Percentiles rank a stretch among this genome's conserved stretches.
These are phyloP conservation scores for Himalopsyche phryganea DNA, from an alignment of 1,140 invertebrate genomes.

Conservation along the genomic window DNA sequence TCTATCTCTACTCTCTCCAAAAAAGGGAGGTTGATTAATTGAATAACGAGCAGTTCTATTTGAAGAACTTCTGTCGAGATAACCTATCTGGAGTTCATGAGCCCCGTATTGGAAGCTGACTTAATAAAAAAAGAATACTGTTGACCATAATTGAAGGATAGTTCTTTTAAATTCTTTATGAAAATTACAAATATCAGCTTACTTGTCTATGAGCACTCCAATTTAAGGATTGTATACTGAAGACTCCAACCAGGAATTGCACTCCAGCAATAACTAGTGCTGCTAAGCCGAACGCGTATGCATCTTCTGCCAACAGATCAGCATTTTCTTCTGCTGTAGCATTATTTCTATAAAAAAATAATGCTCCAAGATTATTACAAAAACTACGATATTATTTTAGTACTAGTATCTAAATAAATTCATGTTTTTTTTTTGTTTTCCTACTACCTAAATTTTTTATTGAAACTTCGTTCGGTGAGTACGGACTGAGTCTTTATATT, in stretches of 20 bases:
- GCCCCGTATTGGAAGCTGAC: no score
- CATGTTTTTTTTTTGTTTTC: not conserved
- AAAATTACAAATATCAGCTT: no score
- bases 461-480: not conserved
- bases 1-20: no score
- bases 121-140: no score
- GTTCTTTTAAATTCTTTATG: no score
- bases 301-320: constrained; percentile 60
- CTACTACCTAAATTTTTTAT: not conserved
- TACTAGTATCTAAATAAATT: not conserved
- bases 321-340: constrained; percentile 52
- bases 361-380: not conserved
- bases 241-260: constrained; percentile 57
- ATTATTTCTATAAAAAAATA: constrained; percentile 39
- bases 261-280: constrained; percentile 53
- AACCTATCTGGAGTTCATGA: no score
- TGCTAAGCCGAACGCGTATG: constrained; percentile 58
- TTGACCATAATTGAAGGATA: no score
- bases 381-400: not conserved
- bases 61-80: no score
- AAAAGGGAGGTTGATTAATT: no score
- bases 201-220: constrained; percentile 55
- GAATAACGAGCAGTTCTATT: no score
- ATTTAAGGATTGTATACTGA: constrained; percentile 59
- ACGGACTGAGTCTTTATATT: not conserved